A percentile compares a stretch with the other conserved stretches of the same genome.
phyloP scores from a whole-genome alignment of 2,888 invertebrate genomes.

The Aelia acuminata region DNA sequence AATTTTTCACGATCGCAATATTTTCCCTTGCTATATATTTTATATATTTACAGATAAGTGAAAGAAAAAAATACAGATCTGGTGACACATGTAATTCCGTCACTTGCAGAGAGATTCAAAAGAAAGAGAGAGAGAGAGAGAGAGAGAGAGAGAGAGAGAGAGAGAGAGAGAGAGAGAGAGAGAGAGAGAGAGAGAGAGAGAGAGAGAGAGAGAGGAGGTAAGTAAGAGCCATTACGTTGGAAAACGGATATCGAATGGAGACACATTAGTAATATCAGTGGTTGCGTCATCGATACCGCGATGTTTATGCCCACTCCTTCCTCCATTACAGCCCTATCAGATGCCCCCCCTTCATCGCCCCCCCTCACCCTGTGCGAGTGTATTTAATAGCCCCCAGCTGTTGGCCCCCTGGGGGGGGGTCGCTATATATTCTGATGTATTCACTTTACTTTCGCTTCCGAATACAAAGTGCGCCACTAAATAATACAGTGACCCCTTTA shows the following conservation, averaged over 20 bases:
- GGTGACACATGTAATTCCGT: no score
- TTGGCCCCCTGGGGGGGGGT: neutral
- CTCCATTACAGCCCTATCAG: constrained; percentile 8
- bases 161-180: no score
- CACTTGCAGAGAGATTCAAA: no score
- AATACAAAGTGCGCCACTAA: constrained; percentile 37
- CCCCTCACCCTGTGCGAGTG: constrained; percentile 17
- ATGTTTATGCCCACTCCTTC: neutral
- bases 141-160: no score
- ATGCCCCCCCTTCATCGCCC: no score
- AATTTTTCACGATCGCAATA: no score
- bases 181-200: no score
- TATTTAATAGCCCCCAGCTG: constrained; percentile 29
- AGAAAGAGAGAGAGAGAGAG: no score
- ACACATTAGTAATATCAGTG: constrained; percentile 38
- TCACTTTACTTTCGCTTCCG: constrained; percentile 29
- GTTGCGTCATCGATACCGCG: neutral
- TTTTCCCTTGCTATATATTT: no score
- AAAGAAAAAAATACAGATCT: no score
- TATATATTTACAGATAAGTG: no score
- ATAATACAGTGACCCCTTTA: constrained; percentile 40
- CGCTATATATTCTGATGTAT: constrained; percentile 38
- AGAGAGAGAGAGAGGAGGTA: constrained; percentile 3
- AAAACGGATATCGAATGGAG: neutral
- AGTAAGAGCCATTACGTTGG: constrained; percentile 10